Evolutionary conservation across 2,888 invertebrate genomes (phyloP), one percentile per base, ranked within the genome.

Genomic region (Ephialtes manifestator): DNA sequence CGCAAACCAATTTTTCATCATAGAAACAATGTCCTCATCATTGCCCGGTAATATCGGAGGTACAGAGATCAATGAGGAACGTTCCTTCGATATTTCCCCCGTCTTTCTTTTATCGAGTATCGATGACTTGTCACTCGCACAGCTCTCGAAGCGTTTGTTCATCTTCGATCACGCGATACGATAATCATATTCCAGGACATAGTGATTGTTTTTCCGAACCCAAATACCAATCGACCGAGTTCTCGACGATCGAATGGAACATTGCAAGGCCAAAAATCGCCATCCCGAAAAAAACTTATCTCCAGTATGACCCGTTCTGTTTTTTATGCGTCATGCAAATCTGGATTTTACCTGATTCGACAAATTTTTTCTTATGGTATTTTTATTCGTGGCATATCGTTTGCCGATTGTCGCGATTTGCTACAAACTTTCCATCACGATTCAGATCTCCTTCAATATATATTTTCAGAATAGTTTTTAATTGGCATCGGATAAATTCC

Each of bases 51-150:
- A 72, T 75, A 43, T 67, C 79, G 79, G 31, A 31, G 55, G 24
- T 67, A 72, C 18, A 13, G 58, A 60, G 31, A 85, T 72, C 15
- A 82, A 72, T 15, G 70, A 71, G 28, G 70, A 79, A 71, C 24
- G 46, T 77, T 78, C 53, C 39, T 51, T 53, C 55, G 28, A 8
- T 20, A 51, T 43, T 46, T 60, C 46, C 18, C 58, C 39, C 24
- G 35, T 80, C 51, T 76, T 77, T 83, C 60, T 48, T 51, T 80
- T 68, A 68, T 85, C 60, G 72, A 85, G 71, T 60, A 74, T 83
- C 79, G 85, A 80, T 76, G 79, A 79, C 58, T 76, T 46, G 55
- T 82, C 82, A 82, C 85, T 58, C 80, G 67, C 83, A 46, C 51
- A 77, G 58, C 68, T 74, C 35, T 77, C 60, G 72, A 28, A 76